Evolutionary conservation across 2,888 invertebrate species (phyloP).

Genomic region (Cryptus viduatorius): DNA sequence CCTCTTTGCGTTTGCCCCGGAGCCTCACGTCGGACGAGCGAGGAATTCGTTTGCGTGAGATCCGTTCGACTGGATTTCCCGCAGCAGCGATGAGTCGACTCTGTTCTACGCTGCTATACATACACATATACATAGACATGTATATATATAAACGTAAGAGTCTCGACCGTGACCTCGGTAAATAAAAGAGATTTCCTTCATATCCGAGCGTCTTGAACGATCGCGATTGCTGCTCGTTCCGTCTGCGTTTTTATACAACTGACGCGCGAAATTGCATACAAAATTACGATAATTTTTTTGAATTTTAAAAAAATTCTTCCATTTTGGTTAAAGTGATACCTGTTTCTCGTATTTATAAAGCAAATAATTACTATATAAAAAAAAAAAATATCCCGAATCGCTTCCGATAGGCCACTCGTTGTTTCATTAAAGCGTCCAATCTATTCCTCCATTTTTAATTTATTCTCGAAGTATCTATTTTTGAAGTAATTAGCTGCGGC

Average conservation of each 20-base stretch:
- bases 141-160: background rate
- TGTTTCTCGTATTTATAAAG: no score
- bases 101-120: background rate
- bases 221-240: slow-evolving; percentile 25
- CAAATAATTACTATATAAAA: no score
- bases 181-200: slow-evolving; percentile 51
- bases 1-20: slow-evolving; percentile 55
- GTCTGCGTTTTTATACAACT: slow-evolving; percentile 13
- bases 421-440: background rate
- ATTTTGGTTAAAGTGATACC: background rate
- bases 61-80: slow-evolving; percentile 60
- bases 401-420: background rate
- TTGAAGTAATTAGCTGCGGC: background rate
- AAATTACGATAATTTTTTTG: slow-evolving; percentile 35
- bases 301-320: background rate
- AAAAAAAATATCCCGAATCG: background rate
- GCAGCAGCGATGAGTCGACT: slow-evolving; percentile 20
- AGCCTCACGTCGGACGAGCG: slow-evolving; percentile 35
- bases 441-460: background rate
- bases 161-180: slow-evolving; percentile 63
- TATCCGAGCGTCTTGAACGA: slow-evolving; percentile 36
- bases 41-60: slow-evolving; percentile 63
- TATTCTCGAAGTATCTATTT: background rate
- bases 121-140: background rate
- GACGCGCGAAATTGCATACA: slow-evolving; percentile 12